Conservation (phyloP, 2,113 vertebrate genomes). For the Thamnophis sirtalis region DNA sequence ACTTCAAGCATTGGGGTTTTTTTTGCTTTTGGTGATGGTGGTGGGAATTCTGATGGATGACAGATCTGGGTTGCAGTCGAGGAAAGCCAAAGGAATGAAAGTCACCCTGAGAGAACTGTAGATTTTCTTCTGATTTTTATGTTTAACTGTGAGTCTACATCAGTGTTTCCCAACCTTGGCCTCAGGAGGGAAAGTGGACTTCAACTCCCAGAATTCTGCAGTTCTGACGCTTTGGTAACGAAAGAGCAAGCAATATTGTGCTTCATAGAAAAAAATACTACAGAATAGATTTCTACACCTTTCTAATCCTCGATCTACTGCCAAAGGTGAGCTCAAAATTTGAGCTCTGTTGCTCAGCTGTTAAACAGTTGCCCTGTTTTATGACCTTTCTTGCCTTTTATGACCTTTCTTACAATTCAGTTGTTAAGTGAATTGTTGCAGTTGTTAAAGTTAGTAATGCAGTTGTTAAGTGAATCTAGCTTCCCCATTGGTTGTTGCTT, state of each 20-base stretch:
- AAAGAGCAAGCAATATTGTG: background rate
- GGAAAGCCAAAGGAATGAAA: background rate
- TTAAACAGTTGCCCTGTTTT: background rate
- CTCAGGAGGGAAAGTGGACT: background rate
- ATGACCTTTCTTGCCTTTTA: background rate
- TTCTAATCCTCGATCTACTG: background rate
- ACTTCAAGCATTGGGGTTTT: background rate
- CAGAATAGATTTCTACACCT: background rate
- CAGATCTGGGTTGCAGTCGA: background rate
- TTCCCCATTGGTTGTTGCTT: background rate
- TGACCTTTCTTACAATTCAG: background rate
- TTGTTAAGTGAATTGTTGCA: background rate
- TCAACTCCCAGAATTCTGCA: background rate
- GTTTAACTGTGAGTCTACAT: fast-evolving
- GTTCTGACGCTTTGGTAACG: background rate
- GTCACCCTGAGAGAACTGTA: background rate
- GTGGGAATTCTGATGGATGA: background rate
- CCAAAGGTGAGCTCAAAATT: background rate
- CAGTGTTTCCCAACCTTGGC: background rate
- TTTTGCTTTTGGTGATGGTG: background rate
- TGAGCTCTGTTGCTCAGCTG: background rate
- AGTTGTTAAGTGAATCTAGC: background rate
- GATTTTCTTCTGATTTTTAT: background rate
- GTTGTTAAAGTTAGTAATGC: background rate
- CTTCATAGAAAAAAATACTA: background rate